phyloP scores from a whole-genome alignment of 2,113 vertebrate species.

The Acanthisitta chloris region DNA sequence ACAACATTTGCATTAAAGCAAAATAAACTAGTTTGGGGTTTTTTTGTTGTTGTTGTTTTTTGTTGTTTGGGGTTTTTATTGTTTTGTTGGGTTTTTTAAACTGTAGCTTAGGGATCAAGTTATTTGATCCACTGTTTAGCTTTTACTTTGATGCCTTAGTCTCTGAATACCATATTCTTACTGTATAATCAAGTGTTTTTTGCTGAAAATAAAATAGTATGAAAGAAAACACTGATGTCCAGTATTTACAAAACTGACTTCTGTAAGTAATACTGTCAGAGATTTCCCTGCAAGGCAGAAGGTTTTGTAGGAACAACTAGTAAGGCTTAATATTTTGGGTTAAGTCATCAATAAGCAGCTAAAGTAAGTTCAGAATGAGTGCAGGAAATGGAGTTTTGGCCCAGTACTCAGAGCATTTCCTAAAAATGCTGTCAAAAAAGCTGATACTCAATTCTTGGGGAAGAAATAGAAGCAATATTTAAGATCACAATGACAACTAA shows the following conservation, averaged over 20 bases:
- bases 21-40: neutral
- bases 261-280: neutral
- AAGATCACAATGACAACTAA: constrained; percentile 19
- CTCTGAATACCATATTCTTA: neutral
- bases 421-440: constrained; percentile 24
- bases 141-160: neutral
- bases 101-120: neutral
- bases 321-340: neutral
- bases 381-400: neutral
- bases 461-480: constrained; percentile 9
- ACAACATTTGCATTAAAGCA: neutral
- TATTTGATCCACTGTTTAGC: neutral
- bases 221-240: neutral
- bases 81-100: neutral
- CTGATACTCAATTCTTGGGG: neutral
- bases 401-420: neutral
- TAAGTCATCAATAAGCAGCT: neutral
- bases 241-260: neutral
- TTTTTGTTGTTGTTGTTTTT: no score
- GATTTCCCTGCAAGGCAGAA: neutral
- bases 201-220: neutral
- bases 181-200: neutral
- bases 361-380: neutral
- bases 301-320: neutral
- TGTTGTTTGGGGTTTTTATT: neutral